These are phyloP conservation scores for Archocentrus centrarchus DNA, from an alignment of 2,113 vertebrate species.

Conservation along the genomic window DNA sequence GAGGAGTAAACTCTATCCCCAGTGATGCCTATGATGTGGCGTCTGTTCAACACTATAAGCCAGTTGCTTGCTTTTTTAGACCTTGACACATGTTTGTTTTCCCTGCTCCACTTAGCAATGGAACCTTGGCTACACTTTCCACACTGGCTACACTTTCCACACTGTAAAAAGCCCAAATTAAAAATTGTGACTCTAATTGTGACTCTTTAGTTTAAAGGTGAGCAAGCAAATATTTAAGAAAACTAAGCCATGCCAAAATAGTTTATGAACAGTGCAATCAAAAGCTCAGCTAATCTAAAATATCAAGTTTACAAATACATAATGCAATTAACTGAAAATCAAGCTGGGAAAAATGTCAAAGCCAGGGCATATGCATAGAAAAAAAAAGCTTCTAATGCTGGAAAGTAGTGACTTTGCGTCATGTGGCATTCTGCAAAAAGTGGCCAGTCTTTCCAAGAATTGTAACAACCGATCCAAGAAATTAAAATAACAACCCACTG, in stretches of 20 bases:
- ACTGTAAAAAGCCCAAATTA: not conserved
- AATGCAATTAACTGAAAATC: not conserved
- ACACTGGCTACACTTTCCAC: not conserved
- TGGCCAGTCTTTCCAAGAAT: not conserved
- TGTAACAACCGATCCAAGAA: constrained; percentile 2
- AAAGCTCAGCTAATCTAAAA: not conserved
- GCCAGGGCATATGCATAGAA: not conserved
- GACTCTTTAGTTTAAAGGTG: not conserved
- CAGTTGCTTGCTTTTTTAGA: not conserved
- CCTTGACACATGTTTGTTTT: not conserved
- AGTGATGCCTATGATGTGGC: not conserved
- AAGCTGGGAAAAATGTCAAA: not conserved
- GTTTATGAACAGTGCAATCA: not conserved
- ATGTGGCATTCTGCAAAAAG: not conserved
- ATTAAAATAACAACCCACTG: constrained; percentile 1
- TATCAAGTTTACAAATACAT: not conserved
- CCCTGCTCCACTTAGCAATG: not conserved
- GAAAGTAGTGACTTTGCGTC: not conserved
- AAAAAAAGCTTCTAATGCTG: not conserved
- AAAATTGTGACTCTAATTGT: not conserved
- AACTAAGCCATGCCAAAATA: not conserved
- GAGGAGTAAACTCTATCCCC: not conserved
- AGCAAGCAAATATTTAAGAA: constrained; percentile 7
- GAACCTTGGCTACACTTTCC: not conserved
- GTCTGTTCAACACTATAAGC: not conserved